Evolutionary conservation across 2,888 invertebrate species (phyloP), one percentile per base, ranked within the genome.

Genomic region (Drosophila ezoana): DNA sequence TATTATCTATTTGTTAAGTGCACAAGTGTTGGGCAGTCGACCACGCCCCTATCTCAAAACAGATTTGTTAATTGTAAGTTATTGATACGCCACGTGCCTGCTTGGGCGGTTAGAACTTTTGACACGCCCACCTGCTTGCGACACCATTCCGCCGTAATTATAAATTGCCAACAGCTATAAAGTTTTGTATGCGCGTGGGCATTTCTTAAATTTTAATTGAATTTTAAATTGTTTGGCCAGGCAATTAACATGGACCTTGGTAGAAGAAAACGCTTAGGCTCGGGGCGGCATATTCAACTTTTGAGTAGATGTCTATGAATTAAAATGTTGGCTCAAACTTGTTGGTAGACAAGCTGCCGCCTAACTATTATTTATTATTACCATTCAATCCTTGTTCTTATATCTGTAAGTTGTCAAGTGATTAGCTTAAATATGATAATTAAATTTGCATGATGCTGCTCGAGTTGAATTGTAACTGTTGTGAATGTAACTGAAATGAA

Each of bases 151-250:
- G 37, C 28, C 51, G 40, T 23, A 66, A 66, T 72, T 72, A 72
- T 37, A 48, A 48, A 44, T 44, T 61, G 61, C 72, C 51, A 13
- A 9, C 35, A 72, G 72, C 65, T 35, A 61, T 23, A 23, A 40
- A 33, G 37, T 43, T 35, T 52, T 6, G 5, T 9, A 13, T 1
- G 40, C 11, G 59, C 48, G 44, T 48, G 18, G 69, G 40, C 13
- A 11, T 33, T 23, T 4, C 20, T 23, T 32, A 1, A 57, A 47
- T 75, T 38, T 76, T 49, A 54, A 76, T 70, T 74, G 69, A 76
- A 82, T 75, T 75, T 68, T 23, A 78, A 82, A 66, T 67, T 82
- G 66, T 70, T 79, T 78, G 48, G 48, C 23, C 20, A 28, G 28
- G 28, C 28, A 8, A 28, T 28, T 28, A 8, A 28, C 28, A 28